Evolutionary conservation across 2,113 vertebrate genomes (phyloP), one percentile per base, ranked within the genome.

Genomic region (Jacana jacana): DNA sequence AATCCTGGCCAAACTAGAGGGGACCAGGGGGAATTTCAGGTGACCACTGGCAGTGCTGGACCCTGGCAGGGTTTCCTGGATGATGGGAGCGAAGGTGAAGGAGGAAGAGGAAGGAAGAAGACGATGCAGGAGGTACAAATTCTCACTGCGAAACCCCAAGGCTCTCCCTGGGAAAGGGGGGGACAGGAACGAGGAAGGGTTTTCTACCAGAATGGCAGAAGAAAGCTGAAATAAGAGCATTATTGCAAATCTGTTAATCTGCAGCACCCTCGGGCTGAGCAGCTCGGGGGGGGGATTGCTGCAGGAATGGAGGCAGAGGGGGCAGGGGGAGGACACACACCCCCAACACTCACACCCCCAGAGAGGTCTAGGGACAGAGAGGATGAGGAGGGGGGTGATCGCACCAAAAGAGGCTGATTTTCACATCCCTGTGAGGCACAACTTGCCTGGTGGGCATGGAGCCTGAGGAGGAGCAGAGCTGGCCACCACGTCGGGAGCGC

Each of bases 141-240:
- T 3, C 28, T 54, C 33, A 2, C 0, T 4, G 37, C 0, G 3
- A 51, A 30, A 55, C n/a, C n/a, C n/a, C 42, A 1, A 33, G 17
- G 69, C 31, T 52, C 18, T 27, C 28, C 40, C 19, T 9, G 64
- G 78, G 30, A 9, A 19, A 4, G 10, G 18, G 10, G 18, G 49
- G 33, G 30, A 6, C 19, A 1, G 37, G 28, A 12, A 42, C 0
- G 4, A 52, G 63, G 70, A 24, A 40, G 46, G 58, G 25, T 65
- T 60, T 14, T 73, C 73, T 14, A 20, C 1, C 4, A 27, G 79
- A 71, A 20, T 0, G 57, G 52, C 72, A 23, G 70, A 7, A 52
- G 44, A 24, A 73, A 54, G 65, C 71, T 17, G 64, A 52, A 96
- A 77, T 65, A 37, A 86, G 89, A 86, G 51, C 35, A 52, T 95